These are phyloP conservation scores for Miltochrista miniata DNA, from an alignment of 2,888 invertebrate genomes.

Conservation along the genomic window DNA sequence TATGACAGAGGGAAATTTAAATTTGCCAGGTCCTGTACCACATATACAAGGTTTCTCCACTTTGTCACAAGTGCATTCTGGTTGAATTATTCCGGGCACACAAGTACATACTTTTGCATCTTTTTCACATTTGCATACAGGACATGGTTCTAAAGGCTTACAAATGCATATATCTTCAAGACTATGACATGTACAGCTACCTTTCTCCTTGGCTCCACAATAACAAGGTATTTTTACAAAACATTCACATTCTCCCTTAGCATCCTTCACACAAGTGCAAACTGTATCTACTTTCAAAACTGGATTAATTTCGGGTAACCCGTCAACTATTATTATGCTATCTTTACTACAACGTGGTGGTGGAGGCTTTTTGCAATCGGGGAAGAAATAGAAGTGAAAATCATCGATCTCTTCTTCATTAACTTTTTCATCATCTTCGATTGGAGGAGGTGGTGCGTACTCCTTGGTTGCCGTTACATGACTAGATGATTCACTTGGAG, in stretches of 20 bases:
- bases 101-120: constrained; percentile 27
- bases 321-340: constrained; percentile 63
- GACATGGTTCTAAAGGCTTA: constrained; percentile 45
- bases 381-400: constrained; percentile 74
- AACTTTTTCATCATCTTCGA: constrained; percentile 37
- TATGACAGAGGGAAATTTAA: constrained; percentile 57
- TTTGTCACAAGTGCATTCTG: constrained; percentile 58
- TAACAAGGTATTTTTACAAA: constrained; percentile 57
- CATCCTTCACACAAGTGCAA: constrained; percentile 58
- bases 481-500: constrained; percentile 39
- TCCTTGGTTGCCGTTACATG: constrained; percentile 40
- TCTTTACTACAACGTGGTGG: constrained; percentile 51
- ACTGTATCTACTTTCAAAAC: constrained; percentile 30
- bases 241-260: constrained; percentile 62
- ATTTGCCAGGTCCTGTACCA: constrained; percentile 25
- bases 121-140: constrained; percentile 42
- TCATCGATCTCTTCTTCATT: constrained; percentile 54
- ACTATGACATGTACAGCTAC: constrained; percentile 59
- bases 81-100: constrained; percentile 48
- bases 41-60: constrained; percentile 71
- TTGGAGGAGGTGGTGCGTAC: constrained; percentile 23
- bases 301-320: constrained; percentile 65
- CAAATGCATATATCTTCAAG: constrained; percentile 63
- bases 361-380: constrained; percentile 63
- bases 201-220: constrained; percentile 59